Conservation (phyloP, 2,797 vertebrate genomes). For the Percopsis omiscomaycus region DNA sequence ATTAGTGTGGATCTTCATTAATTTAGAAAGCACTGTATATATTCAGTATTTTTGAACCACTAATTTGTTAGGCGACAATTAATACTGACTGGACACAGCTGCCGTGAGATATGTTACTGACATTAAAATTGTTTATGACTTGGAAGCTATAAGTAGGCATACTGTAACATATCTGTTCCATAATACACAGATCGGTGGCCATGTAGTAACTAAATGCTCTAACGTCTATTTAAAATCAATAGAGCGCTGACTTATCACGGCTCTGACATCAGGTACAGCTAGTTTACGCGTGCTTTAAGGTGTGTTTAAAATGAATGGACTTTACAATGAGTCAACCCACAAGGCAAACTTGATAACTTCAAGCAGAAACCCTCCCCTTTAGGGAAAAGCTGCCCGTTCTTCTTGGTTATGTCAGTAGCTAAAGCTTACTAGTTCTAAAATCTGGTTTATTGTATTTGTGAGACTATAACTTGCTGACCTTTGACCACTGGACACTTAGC, state of each 20-base stretch:
- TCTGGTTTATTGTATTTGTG: not conserved
- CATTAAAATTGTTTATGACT: no score
- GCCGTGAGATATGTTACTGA: no score
- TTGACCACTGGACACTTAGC: slow-evolving; percentile 43
- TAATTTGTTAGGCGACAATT: no score
- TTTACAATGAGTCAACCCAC: slow-evolving; percentile 48
- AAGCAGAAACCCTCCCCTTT: slow-evolving; percentile 18
- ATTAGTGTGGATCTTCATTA: no score
- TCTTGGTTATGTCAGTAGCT: not conserved
- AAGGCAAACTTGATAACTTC: slow-evolving; percentile 57
- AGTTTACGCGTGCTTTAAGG: slow-evolving; percentile 33
- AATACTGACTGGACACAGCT: no score
- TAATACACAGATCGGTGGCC: no score
- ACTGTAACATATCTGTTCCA: no score
- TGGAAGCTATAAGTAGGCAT: no score
- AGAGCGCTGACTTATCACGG: not conserved
- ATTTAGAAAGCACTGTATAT: no score
- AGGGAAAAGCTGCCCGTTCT: no score
- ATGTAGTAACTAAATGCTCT: slow-evolving; percentile 3
- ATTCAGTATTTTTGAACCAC: no score
- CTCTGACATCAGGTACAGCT: slow-evolving; percentile 34
- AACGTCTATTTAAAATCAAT: slow-evolving; percentile 15
- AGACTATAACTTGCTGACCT: slow-evolving; percentile 41
- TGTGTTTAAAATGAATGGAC: slow-evolving; percentile 46
- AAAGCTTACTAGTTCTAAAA: no score